These are phyloP conservation scores for Chiloscyllium plagiosum DNA, from an alignment of 2,113 vertebrate genomes.

Conservation along the genomic window DNA sequence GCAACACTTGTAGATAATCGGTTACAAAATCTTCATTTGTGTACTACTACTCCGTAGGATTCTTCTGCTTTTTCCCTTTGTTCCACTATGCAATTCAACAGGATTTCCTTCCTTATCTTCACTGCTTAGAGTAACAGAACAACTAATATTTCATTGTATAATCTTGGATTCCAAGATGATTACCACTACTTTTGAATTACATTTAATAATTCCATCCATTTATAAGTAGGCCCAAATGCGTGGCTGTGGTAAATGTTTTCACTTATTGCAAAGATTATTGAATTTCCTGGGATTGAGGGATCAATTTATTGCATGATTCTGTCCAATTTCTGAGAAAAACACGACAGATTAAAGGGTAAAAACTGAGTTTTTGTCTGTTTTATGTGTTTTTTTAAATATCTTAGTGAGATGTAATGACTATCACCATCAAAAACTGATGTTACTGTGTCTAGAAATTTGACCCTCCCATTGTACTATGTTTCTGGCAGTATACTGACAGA, in stretches of 20 bases:
- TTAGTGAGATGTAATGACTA: not conserved
- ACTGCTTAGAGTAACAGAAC: not conserved
- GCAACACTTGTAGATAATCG: not conserved
- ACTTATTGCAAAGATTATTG: not conserved
- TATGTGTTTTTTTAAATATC: not conserved
- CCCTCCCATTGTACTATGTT: too few relatives aligned
- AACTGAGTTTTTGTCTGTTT: not conserved
- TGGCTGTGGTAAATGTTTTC: not conserved
- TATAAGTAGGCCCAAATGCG: not conserved
- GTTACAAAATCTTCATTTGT: not conserved
- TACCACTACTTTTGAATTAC: not conserved
- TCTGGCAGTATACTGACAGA: too few relatives aligned
- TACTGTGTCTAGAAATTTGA: not conserved
- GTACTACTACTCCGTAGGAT: not conserved
- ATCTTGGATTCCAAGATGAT: not conserved
- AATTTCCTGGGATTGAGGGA: not conserved
- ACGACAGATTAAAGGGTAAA: not conserved
- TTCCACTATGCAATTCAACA: not conserved
- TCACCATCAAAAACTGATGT: not conserved
- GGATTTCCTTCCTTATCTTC: not conserved
- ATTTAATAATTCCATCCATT: not conserved
- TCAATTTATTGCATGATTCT: not conserved
- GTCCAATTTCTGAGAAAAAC: not conserved
- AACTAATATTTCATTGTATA: not conserved
- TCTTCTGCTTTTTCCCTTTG: not conserved